phyloP scores from a whole-genome alignment of 2,888 invertebrate species.

The Hyposoter dolosus region DNA sequence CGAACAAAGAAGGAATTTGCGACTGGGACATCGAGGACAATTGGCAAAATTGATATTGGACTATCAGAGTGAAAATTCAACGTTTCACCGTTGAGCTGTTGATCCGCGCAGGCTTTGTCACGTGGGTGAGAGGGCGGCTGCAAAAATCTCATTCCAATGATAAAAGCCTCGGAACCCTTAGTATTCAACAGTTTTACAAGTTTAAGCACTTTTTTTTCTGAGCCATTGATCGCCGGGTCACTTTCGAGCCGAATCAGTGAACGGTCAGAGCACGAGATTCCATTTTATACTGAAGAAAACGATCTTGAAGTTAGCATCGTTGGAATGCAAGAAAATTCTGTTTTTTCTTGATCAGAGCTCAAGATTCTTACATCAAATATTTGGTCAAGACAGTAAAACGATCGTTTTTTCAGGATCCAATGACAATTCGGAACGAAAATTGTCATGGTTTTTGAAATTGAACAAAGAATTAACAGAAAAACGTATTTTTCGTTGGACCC shows the following conservation, averaged over 20 bases:
- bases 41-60: constrained; percentile 87
- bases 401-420: no score
- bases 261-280: not conserved
- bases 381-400: no score
- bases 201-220: not conserved
- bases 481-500: no score
- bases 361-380: no score
- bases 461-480: no score
- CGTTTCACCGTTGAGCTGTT: not conserved
- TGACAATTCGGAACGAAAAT: no score
- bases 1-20: constrained; percentile 76
- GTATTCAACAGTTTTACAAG: not conserved
- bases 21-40: constrained; percentile 86
- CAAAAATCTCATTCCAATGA: not conserved
- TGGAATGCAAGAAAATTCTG: no score
- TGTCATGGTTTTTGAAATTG: no score
- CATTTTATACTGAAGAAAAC: not conserved
- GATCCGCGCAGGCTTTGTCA: not conserved
- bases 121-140: not conserved
- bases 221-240: not conserved
- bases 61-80: constrained; percentile 73
- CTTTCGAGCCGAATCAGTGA: not conserved
- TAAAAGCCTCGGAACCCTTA: not conserved
- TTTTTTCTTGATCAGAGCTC: no score
- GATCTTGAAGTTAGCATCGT: no score